Evolutionary conservation across 2,888 invertebrate genomes (phyloP), one percentile per base, ranked within the genome.

Genomic region (Drosophila koepferae): DNA sequence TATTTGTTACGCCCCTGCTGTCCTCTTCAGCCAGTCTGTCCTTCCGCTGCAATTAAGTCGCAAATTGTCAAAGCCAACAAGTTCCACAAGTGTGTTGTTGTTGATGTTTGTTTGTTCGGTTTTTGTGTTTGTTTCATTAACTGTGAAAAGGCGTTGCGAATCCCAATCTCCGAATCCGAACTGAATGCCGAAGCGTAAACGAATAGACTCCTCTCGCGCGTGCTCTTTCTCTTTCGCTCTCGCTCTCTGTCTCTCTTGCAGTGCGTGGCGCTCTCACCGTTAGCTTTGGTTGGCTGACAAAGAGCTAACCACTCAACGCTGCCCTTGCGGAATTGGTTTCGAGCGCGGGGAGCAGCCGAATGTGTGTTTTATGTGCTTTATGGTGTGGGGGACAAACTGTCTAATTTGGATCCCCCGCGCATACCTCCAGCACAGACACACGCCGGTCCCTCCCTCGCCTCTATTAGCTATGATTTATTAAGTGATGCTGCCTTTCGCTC

Each of bases 11-110:
- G 12, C 56, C 31, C 16, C 31, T 36, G 48, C 9, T 28, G 34
- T 20, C 38, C 43, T 51, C 18, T 28, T 16, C 44, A 14, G 18
- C 16, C 44, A 31, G 54, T 14, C 48, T 43, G 40, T 66, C 68
- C 63, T 62, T 80, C 63, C 80, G 60, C 70, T 81, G 85, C 87
- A 88, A 88, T 88, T 88, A 90, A 86, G 85, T 76, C 56, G 69
- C 40, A 87, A 90, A 90, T 84, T 83, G 76, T 83, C 88, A 81
- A 81, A 78, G 86, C 79, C 84, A 86, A 89, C 84, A 78, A 81
- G 81, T 80, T 84, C 87, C 82, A 85, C 87, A 85, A 89, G 88
- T 89, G 88, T 38, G 38, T 20, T 51, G 49, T 53, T 54, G 63
- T 58, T 69, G 63, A 18, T 63, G 63, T 40, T 58, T 72, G 41